Evolutionary conservation across 2,113 vertebrate species (phyloP).

Genomic region (Ochotona curzoniae): DNA sequence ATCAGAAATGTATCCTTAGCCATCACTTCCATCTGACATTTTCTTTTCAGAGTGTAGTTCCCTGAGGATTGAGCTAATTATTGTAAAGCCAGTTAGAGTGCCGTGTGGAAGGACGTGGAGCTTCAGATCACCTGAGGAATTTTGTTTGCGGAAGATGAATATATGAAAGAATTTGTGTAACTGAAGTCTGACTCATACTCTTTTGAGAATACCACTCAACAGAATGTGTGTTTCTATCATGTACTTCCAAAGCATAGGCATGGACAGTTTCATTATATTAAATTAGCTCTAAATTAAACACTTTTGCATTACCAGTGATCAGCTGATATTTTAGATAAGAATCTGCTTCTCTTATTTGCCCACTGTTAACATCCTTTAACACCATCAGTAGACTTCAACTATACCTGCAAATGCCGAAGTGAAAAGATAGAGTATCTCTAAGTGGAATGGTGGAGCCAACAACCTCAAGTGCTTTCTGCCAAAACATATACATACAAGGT

Average conservation of each 20-base stretch:
- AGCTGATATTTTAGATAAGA: not conserved
- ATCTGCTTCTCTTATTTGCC: not conserved
- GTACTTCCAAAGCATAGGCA: not conserved
- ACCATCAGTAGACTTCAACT: too few relatives aligned
- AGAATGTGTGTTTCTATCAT: not conserved
- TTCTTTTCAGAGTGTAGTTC: not conserved
- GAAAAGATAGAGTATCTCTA: not conserved
- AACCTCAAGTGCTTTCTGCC: not conserved
- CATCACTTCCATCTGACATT: not conserved
- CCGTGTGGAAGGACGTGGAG: not conserved
- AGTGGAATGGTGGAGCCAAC: not conserved
- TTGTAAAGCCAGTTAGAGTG: not conserved
- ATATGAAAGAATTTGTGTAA: not conserved
- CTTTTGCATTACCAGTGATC: not conserved
- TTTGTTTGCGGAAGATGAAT: not conserved
- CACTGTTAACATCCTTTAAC: too few relatives aligned
- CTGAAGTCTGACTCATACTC: not conserved
- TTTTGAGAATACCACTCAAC: not conserved
- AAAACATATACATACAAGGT: too few relatives aligned
- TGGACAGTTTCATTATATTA: not conserved
- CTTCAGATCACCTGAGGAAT: not conserved
- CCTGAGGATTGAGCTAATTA: not conserved
- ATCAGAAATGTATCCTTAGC: not conserved
- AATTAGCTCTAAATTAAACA: not conserved
- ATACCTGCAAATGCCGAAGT: not conserved